These are phyloP conservation scores for Neotragus moschatus DNA, from an alignment of 2,113 vertebrate genomes.

Conservation along the genomic window DNA sequence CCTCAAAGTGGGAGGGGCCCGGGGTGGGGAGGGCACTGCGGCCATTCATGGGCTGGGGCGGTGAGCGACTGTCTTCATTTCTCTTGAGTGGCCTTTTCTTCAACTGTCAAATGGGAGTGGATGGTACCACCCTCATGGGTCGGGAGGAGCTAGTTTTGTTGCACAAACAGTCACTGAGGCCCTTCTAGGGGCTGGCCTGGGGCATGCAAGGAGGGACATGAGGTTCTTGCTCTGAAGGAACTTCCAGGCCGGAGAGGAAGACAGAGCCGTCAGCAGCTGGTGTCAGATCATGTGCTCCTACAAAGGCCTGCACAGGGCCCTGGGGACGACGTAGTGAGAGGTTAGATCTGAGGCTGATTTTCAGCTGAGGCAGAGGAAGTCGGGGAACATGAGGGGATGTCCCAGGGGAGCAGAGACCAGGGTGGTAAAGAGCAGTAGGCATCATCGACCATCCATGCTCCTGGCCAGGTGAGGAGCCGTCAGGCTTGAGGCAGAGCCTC, in stretches of 20 bases:
- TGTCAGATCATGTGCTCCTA: background rate
- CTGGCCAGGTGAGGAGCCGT: background rate
- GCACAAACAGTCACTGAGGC: background rate
- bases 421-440: background rate
- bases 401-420: background rate
- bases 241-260: background rate
- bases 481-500: background rate
- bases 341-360: background rate
- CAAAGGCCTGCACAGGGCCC: background rate
- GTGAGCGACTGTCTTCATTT: background rate
- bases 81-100: background rate
- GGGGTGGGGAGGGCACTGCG: too few species aligned
- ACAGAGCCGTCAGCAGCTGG: background rate
- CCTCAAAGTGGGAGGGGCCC: fast-evolving
- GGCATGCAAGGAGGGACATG: background rate
- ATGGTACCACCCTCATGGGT: background rate
- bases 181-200: background rate
- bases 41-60: background rate
- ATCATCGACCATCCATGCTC: fast-evolving
- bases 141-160: too few species aligned
- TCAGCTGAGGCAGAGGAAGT: background rate
- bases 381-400: fast-evolving
- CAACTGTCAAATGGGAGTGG: background rate
- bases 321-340: too few species aligned
- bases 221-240: background rate